phyloP scores from a whole-genome alignment of 2,113 vertebrate species.

The Atrichornis clamosus region DNA sequence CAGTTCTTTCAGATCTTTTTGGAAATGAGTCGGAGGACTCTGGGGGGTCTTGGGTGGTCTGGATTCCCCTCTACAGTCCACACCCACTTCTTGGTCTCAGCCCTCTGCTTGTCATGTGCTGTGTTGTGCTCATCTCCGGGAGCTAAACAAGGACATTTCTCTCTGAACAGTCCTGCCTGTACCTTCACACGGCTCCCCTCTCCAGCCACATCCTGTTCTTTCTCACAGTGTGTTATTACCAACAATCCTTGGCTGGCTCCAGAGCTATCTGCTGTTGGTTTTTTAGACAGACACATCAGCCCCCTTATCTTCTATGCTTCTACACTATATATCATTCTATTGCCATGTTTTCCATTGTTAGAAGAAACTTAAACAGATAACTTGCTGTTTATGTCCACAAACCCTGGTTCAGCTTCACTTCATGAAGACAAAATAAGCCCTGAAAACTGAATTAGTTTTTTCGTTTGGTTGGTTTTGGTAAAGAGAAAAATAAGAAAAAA shows the following conservation, averaged over 20 bases:
- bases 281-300: not conserved
- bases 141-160: not conserved
- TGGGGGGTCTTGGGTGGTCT: not conserved
- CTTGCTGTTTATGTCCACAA: not conserved
- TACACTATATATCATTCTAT: not conserved
- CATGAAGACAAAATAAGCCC: not conserved
- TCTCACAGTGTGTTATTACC: not conserved
- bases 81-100: not conserved
- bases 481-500: not conserved
- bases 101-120: not conserved
- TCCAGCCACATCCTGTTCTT: not conserved
- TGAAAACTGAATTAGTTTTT: not conserved
- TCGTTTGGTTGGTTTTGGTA: not conserved
- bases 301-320: not conserved
- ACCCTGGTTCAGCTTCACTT: not conserved
- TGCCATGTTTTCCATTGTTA: not conserved
- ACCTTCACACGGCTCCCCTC: too few relatives aligned
- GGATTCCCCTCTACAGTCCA: not conserved
- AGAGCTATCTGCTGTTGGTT: not conserved
- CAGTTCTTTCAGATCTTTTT: not conserved
- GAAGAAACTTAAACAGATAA: not conserved
- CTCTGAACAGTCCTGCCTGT: not conserved
- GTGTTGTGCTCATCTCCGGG: not conserved
- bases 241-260: not conserved
- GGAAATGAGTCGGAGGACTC: not conserved